phyloP scores from a whole-genome alignment of 2,888 invertebrate species.

The Glaucopsyche alexis region DNA sequence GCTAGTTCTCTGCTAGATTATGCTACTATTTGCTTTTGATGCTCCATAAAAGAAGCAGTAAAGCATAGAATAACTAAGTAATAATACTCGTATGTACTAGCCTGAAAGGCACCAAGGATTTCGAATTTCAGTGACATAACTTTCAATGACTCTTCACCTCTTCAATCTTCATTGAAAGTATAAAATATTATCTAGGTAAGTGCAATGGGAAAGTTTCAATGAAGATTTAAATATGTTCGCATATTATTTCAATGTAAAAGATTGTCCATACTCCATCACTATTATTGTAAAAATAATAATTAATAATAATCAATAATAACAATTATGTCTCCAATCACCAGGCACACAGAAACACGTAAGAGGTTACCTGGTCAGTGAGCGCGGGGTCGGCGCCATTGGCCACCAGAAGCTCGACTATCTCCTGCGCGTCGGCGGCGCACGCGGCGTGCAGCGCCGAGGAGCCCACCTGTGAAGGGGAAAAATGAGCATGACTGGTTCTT shows the following conservation, averaged over 20 bases:
- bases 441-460: slow-evolving; percentile 88
- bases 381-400: slow-evolving; percentile 86
- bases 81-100: too few relatives aligned
- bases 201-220: too few relatives aligned
- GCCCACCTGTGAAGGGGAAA: slow-evolving; percentile 74
- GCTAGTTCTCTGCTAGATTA: neutral
- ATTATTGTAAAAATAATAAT: neutral
- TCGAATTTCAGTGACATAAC: too few relatives aligned
- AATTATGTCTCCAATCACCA: slow-evolving; percentile 20
- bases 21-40: neutral
- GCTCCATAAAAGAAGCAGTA: slow-evolving; percentile 2
- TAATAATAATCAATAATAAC: slow-evolving; percentile 9
- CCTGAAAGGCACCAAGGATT: too few relatives aligned
- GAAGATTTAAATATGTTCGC: too few relatives aligned
- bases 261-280: neutral
- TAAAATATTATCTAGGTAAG: too few relatives aligned
- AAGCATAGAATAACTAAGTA: neutral
- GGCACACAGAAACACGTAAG: neutral
- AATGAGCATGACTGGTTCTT: neutral
- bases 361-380: slow-evolving; percentile 83
- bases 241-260: too few relatives aligned
- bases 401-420: slow-evolving; percentile 84
- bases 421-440: slow-evolving; percentile 85
- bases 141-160: too few relatives aligned
- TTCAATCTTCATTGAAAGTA: too few relatives aligned